phyloP scores from a whole-genome alignment of 2,113 vertebrate genomes.

The Silurus meridionalis region DNA sequence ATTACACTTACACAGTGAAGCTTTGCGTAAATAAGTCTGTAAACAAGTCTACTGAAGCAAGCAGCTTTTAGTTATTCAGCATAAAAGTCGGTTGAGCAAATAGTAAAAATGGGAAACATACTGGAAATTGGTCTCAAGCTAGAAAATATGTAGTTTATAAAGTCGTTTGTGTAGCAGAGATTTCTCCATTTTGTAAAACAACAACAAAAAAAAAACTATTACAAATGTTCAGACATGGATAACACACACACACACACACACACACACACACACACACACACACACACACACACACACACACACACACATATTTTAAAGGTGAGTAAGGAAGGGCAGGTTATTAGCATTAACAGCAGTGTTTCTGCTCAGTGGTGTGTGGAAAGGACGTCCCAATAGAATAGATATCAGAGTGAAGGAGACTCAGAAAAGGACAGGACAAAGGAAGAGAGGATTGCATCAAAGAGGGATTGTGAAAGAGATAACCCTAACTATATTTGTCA shows the following conservation, averaged over 20 bases:
- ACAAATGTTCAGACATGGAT: neutral
- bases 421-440: neutral
- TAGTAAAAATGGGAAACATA: neutral
- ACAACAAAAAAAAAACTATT: neutral
- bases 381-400: neutral
- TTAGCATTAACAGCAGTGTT: neutral
- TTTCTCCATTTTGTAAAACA: neutral
- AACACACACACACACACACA: neutral
- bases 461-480: neutral
- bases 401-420: neutral
- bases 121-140: no score
- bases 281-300: neutral
- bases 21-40: neutral
- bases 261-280: neutral
- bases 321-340: neutral
- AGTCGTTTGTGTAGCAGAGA: neutral
- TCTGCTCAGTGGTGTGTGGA: slow-evolving; percentile 6
- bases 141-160: neutral
- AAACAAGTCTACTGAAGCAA: neutral
- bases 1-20: neutral
- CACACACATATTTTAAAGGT: neutral
- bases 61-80: neutral
- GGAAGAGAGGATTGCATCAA: neutral
- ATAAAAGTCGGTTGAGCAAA: neutral
- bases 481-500: neutral